A percentile compares a stretch with the other conserved stretches of the same genome.
These are phyloP conservation scores for Illadopsis cleaveri DNA, from an alignment of 2,113 vertebrate genomes.

Conservation along the genomic window DNA sequence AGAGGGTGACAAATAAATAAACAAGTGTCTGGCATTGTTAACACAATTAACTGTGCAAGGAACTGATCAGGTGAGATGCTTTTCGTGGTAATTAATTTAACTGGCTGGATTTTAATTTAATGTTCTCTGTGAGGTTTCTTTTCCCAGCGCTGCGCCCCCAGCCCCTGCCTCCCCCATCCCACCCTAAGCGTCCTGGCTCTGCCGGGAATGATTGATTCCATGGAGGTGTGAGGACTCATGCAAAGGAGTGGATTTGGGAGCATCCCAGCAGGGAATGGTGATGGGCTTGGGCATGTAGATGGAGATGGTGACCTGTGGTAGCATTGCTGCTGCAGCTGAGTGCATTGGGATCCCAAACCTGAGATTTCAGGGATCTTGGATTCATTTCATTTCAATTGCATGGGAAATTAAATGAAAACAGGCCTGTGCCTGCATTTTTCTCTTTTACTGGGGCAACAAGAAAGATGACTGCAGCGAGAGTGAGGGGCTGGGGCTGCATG, in stretches of 20 bases:
- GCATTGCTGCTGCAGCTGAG: not conserved
- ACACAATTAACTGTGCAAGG: slow-evolving; percentile 39
- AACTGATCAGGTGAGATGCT: slow-evolving; percentile 57
- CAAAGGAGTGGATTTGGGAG: not conserved
- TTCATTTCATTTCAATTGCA: not conserved
- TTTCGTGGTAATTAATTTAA: slow-evolving; percentile 61
- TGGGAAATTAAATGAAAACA: slow-evolving; percentile 14
- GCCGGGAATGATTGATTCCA: not conserved
- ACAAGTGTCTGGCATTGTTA: not conserved
- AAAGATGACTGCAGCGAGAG: not conserved
- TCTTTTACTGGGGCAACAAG: not conserved
- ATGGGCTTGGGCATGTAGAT: not conserved
- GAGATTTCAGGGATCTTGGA: not conserved
- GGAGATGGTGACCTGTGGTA: not conserved
- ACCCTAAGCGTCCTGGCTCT: not conserved
- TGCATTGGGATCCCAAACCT: not conserved
- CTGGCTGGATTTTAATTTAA: slow-evolving; percentile 40
- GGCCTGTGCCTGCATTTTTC: not conserved
- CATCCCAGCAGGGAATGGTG: not conserved
- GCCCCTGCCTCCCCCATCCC: not conserved
- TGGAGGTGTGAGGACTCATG: fast-evolving
- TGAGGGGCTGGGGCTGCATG: fast-evolving
- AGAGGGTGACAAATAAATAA: not conserved
- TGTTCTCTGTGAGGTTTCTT: not conserved
- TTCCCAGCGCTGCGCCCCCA: fast-evolving